Percentiles rank a stretch among this genome's conserved stretches.
Conservation (phyloP, 2,888 invertebrate species). For the Ditylenchus weischeri region DNA sequence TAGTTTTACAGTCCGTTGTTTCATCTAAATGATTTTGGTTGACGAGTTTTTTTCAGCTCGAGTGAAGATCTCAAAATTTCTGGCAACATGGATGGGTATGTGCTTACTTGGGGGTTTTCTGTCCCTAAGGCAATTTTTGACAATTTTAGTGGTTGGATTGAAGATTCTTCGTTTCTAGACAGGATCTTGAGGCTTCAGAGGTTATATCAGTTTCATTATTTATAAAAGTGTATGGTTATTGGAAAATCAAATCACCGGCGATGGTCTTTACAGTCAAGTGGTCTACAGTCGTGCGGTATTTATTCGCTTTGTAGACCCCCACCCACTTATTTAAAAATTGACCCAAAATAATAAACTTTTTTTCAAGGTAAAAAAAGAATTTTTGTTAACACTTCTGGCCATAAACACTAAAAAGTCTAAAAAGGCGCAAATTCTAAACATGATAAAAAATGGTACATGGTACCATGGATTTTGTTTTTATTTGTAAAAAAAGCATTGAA, state of each 20-base stretch:
- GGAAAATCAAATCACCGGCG: background rate
- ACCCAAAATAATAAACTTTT: too few relatives aligned
- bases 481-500: too few relatives aligned
- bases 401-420: too few relatives aligned
- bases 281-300: too few relatives aligned
- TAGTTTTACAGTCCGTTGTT: conserved; percentile 15
- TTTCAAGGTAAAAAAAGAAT: too few relatives aligned
- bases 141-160: background rate
- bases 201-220: background rate
- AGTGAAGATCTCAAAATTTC: conserved; percentile 13
- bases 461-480: too few relatives aligned
- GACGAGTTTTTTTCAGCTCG: background rate
- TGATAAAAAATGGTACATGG: too few relatives aligned
- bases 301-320: too few relatives aligned
- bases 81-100: conserved; percentile 2
- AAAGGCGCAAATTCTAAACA: too few relatives aligned
- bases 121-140: background rate
- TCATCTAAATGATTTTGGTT: background rate
- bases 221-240: background rate
- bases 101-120: too few relatives aligned
- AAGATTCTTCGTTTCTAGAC: background rate
- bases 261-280: background rate
- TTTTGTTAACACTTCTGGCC: too few relatives aligned
- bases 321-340: too few relatives aligned
- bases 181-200: background rate